Base-by-base conservation (phyloP, 2,797 vertebrate genomes). In the Cercopithecus diana region DNA sequence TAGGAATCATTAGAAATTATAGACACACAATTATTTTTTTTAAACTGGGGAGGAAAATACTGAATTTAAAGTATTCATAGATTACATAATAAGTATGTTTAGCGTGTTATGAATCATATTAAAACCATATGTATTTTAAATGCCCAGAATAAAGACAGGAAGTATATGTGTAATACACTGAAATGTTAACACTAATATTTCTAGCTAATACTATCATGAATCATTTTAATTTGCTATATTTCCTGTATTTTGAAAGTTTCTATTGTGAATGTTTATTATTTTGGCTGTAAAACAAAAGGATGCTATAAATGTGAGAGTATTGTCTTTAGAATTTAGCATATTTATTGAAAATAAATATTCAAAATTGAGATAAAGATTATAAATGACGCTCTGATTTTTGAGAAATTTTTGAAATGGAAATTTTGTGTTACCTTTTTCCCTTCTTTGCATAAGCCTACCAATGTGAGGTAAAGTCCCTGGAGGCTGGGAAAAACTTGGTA, bases 11-110 rank as follows among this genome's bases (percentile, higher is more conserved):
- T 70, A 50, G 28, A 90, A 92, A 41, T 92, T 26, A 45, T 39
- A 70, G 36, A 64, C 17, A 70, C 33, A 67, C 8, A n/a, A n/a
- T 67, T n/a, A 7, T 5, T 61, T 77, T 67, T 82, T 95, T 64
- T 83, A 81, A 84, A 50, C 13, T 94, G 28, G 43, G 22, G n/a
- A 89, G 58, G 39, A 91, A 92, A 83, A 48, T 15, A 67, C 1
- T 61, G 11, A 61, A 39, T 84, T 67, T 57, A 81, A 83, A 67
- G 58, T 43, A 67, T 67, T 67, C 61, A n/a, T 9, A 48, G n/a
- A 43, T 84, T 82, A 72, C 15, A 73, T 86, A 96, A 91, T 94
- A n/a, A 45, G 33, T 50, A n/a, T 96, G 36, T 73, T 95, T 95
- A 90, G 15, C 55, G 81, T 72, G 15, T n/a, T 67, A 57, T 83